These are phyloP conservation scores for Dermochelys coriacea DNA, from an alignment of 2,797 vertebrate genomes.

Conservation along the genomic window DNA sequence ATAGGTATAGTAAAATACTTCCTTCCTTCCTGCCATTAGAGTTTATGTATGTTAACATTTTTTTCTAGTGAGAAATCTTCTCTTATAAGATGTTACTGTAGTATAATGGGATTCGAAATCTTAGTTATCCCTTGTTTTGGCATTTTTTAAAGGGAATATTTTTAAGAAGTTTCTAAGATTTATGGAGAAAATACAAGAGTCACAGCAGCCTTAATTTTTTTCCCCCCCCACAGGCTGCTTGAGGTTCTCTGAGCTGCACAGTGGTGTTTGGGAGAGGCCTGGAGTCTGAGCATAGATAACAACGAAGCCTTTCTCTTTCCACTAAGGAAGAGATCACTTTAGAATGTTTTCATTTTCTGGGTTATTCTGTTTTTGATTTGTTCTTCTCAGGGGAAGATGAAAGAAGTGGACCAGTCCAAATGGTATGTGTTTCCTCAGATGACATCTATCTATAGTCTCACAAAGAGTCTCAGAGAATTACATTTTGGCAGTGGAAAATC, in stretches of 20 bases:
- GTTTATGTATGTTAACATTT: not conserved
- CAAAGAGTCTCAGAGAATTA: conserved; percentile 1
- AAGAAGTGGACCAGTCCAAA: not conserved
- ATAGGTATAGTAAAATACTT: not conserved
- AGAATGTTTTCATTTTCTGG: not conserved
- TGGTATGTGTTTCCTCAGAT: not conserved
- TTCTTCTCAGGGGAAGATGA: not conserved
- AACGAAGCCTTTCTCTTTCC: not conserved
- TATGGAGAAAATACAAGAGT: not conserved
- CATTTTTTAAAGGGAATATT: not conserved
- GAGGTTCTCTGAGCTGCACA: not conserved
- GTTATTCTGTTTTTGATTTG: not conserved
- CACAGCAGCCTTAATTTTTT: not conserved
- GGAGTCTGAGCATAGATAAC: not conserved
- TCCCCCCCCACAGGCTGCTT: not conserved
- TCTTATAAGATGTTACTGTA: not conserved
- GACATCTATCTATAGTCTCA: not conserved
- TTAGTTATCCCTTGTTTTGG: rapidly evolving
- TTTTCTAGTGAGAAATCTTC: not conserved
- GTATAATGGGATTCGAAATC: not conserved
- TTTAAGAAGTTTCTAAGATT: not conserved
- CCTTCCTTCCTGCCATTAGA: not conserved
- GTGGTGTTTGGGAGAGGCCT: not conserved
- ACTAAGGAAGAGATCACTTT: conserved; percentile 4
- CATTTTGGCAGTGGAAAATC: not conserved